phyloP scores from a whole-genome alignment of 2,113 vertebrate genomes.

The Martes martes region DNA sequence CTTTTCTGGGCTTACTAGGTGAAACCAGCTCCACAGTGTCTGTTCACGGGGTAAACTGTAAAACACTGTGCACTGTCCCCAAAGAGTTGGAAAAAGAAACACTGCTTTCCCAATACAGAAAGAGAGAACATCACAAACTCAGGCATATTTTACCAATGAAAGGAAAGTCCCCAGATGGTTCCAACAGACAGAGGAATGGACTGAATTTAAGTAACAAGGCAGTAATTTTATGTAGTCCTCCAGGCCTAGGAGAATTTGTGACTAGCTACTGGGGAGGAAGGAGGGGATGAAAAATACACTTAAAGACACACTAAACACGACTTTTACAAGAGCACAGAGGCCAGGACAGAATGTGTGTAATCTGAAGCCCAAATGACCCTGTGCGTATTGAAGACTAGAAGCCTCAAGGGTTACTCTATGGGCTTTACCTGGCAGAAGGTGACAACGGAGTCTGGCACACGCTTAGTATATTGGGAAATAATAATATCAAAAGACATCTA shows the following conservation, averaged over 20 bases:
- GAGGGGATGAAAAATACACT: not conserved
- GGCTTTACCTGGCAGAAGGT: conserved; percentile 38
- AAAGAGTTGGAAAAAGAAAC: not conserved
- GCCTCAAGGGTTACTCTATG: not conserved
- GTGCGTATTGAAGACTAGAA: not conserved
- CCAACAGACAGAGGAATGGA: not conserved
- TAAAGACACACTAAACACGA: not conserved
- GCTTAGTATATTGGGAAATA: not conserved
- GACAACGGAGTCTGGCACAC: not conserved
- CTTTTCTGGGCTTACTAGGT: not conserved
- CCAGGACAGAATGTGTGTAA: not conserved
- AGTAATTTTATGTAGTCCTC: not conserved
- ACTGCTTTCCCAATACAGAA: not conserved
- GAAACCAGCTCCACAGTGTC: not conserved
- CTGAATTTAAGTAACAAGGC: not conserved
- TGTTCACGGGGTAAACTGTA: not conserved
- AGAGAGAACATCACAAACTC: conserved; percentile 21
- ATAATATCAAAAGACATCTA: not conserved
- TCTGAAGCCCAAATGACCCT: not conserved
- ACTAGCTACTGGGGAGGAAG: not conserved
- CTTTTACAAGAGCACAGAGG: not conserved
- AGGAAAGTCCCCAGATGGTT: conserved; percentile 40
- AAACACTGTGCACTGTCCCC: not conserved
- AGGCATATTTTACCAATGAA: not conserved
- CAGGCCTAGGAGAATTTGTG: not conserved